Base-by-base conservation (phyloP, 1,140 invertebrate genomes). In the Episyrphus balteatus region DNA sequence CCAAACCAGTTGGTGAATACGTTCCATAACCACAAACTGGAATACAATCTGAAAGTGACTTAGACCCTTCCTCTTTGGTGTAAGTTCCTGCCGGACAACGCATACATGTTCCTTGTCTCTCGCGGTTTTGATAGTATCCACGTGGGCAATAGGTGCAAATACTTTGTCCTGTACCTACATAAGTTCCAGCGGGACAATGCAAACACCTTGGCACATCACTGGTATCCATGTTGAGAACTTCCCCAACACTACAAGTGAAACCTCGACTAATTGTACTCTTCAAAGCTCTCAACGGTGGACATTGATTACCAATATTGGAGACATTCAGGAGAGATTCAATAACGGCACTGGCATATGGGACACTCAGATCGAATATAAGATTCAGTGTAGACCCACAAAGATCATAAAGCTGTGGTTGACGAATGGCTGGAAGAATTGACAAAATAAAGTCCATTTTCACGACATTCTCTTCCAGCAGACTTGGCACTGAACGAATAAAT, bases 1-100 rank as follows among this genome's bases (percentile, higher is more conserved):
- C 90, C 40, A 96, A 70, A 39, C 93, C 93, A 39, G 89, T 94
- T 21, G 89, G 88, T 2, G 91, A 95, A 67, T 92, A 97, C 21
- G 92, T 97, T 51, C 93, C 93, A 64, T 87, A 94, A 9, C 93
- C 93, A 63, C 93, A 98, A 30, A 96, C 92, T 8, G 93, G 91
- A 47, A 92, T 75, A 66, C 89, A 93, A 54, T 90, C 88, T 26
- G 78, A 74, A 18, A 87, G 72, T 45, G 80, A 78, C 62, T 92
- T 92, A 0, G 86, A 87, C 32, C 92, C 92, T 73, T 93, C 82
- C 71, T 92, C 86, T 58, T 81, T 78, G 1, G 96, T 99, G 57
- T 92, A 97, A 8, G 86, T 95, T 48, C 87, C 88, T 56, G 84
- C 78, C 1, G 92, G 92, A 72, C 96, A 99, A 47, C 82, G 80